phyloP scores from a whole-genome alignment of 2,113 vertebrate species.

The Apteryx mantelli region DNA sequence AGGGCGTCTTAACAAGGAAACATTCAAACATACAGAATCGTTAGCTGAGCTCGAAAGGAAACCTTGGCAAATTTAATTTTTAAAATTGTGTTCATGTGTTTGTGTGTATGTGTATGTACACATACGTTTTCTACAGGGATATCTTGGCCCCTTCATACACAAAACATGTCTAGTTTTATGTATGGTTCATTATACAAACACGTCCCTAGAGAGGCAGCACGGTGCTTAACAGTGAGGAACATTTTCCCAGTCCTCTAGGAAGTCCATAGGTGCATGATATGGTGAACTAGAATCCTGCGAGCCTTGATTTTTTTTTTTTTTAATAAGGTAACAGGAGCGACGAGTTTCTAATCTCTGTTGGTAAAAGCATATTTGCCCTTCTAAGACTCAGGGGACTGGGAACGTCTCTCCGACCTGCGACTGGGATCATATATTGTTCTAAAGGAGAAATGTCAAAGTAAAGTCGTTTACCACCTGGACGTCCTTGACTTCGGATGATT shows the following conservation, averaged over 20 bases:
- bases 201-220: background rate
- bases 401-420: slow-evolving; percentile 39
- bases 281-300: background rate
- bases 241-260: background rate
- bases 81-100: background rate
- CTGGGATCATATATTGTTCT: slow-evolving; percentile 62
- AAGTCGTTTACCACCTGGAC: slow-evolving; percentile 81
- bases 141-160: no score
- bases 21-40: background rate
- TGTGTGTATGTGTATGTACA: no score
- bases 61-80: background rate
- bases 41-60: background rate
- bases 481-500: slow-evolving; percentile 83
- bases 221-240: background rate
- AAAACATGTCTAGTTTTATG: background rate
- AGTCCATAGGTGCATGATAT: background rate
- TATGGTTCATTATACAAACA: background rate
- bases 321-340: background rate
- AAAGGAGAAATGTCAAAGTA: slow-evolving; percentile 74
- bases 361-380: background rate
- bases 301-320: background rate
- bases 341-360: background rate
- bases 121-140: no score
- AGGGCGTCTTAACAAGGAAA: background rate
- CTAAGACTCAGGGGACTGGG: background rate